Conservation (phyloP, 2,797 vertebrate genomes). For the Gambusia yucatana region DNA sequence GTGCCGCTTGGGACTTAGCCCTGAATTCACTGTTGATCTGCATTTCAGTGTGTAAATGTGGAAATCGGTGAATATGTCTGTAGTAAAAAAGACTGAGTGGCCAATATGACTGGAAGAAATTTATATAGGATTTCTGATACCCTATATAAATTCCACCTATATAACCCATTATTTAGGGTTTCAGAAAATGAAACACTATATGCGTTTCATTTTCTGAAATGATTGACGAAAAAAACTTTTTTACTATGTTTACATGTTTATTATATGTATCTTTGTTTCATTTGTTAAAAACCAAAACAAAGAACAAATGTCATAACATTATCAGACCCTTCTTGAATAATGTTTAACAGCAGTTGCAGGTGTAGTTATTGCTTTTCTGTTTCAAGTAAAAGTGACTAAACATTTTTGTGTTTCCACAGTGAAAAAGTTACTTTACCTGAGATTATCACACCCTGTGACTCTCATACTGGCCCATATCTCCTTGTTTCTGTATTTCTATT, state of each 20-base stretch:
- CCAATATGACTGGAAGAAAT: not conserved
- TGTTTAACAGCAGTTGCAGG: not conserved
- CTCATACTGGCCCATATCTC: not conserved
- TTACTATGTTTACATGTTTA: not conserved
- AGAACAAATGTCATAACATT: not conserved
- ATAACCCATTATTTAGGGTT: not conserved
- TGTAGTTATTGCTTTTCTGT: not conserved
- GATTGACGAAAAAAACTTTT: not conserved
- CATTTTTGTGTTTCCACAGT: not conserved
- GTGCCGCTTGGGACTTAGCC: too few relatives aligned
- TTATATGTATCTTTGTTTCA: not conserved
- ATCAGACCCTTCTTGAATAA: not conserved
- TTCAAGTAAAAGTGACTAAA: not conserved
- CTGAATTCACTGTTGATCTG: too few relatives aligned
- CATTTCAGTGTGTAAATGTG: not conserved
- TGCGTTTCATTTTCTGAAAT: not conserved
- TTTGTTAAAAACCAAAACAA: not conserved
- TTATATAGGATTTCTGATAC: not conserved
- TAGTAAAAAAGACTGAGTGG: not conserved
- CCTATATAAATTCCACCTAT: too few relatives aligned
- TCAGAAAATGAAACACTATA: not conserved
- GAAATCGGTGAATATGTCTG: not conserved
- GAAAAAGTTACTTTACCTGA: not conserved
- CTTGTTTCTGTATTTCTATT: constrained; percentile 16
- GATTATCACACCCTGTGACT: not conserved